phyloP scores from a whole-genome alignment of 2,797 vertebrate species.

The Enteromius treurensis region DNA sequence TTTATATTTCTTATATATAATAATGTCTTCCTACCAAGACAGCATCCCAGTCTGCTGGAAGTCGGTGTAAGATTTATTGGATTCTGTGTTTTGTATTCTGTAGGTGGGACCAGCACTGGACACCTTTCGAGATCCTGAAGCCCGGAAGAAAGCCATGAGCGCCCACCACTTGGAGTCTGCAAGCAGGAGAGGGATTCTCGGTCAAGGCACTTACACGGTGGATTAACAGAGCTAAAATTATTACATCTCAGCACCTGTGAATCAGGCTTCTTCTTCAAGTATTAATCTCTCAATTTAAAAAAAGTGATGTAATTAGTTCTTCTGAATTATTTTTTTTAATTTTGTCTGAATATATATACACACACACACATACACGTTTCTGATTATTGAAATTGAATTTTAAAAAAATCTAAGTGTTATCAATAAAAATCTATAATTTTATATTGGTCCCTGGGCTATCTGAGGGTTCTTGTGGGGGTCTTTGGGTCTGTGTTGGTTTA shows the following conservation, averaged over 20 bases:
- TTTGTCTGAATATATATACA: neutral
- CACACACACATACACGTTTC: neutral
- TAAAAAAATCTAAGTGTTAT: neutral
- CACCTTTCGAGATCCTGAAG: slow-evolving; percentile 78
- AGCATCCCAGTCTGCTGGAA: slow-evolving; percentile 5
- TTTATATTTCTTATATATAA: neutral
- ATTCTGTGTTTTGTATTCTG: slow-evolving; percentile 37
- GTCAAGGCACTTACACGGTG: slow-evolving; percentile 68
- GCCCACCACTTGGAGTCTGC: slow-evolving; percentile 70
- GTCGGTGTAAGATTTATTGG: slow-evolving; percentile 14
- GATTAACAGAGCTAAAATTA: slow-evolving; percentile 55
- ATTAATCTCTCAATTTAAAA: slow-evolving; percentile 27
- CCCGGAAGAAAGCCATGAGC: slow-evolving; percentile 69
- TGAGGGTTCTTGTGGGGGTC: neutral
- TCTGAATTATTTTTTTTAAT: neutral
- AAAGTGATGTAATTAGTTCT: neutral
- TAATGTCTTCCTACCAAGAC: neutral
- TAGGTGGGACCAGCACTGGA: slow-evolving; percentile 82
- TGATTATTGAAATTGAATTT: neutral
- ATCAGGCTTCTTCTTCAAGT: neutral
- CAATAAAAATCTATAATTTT: neutral
- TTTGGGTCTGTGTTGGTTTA: neutral
- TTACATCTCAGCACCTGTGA: neutral
- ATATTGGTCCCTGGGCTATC: neutral
- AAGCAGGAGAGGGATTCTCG: slow-evolving; percentile 63